Base-by-base conservation (phyloP, 1,140 invertebrate species). In the Drosophila serrata region DNA sequence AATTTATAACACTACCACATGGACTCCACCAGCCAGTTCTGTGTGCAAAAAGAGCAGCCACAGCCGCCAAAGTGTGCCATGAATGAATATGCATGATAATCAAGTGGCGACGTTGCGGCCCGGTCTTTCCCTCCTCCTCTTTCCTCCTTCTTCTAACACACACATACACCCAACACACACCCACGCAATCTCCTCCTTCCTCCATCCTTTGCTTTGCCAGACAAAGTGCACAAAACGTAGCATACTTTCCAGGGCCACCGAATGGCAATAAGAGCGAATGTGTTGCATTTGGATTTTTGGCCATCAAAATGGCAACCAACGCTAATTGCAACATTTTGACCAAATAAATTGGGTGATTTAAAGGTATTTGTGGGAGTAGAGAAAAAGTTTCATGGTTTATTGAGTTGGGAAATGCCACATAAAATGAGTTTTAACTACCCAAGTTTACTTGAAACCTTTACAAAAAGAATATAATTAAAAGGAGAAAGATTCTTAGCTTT, bases 71-170 rank as follows among this genome's bases (percentile, higher is more conserved):
- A 73, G 69, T 46, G 68, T 39, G 67, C 65, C 53, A 59, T 73
- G 67, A 72, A 72, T 69, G 64, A 58, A 73, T 73, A 72, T 73
- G 53, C 67, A 73, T 73, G 69, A 72, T 73, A 73, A 72, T 72
- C 65, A 72, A 72, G 67, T 72, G 68, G 68, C 64, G 49, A 57
- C 49, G 49, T n/a, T 39, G 68, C 33, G 43, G 49, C 31, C 33
- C 49, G 55, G 49, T 39, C 51, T 27, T 15, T 46, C 13, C 13
- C 3, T 15, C 9, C 31, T 12, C n/a, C 48, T 33, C 9, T 6
- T 12, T 15, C 19, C 22, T 37, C 6, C 31, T 12, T 1, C 31
- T 40, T 17, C 8, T 29, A 3, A 4, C 64, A 64, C 40, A n/a
- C 35, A 24, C 15, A 4, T 37, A 22, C 1, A 6, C 19, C 27